Evolutionary conservation across 1,140 invertebrate species (phyloP), one percentile per base, ranked within the genome.

Genomic region (Brachionus calyciflorus): DNA sequence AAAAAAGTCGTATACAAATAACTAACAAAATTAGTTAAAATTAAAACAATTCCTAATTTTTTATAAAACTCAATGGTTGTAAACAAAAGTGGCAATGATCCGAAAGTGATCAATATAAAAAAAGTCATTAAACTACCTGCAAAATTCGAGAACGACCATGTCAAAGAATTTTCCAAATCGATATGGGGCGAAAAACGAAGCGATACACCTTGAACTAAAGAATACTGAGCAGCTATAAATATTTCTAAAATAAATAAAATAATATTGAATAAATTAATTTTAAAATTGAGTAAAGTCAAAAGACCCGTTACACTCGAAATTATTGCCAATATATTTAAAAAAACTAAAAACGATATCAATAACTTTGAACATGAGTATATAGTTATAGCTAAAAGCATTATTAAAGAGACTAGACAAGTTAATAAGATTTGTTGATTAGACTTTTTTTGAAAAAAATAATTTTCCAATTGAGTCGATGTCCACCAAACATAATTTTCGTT

Each of bases 401-500:
- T 65, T 24, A 65, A 46, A 26, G 60, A 65, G 4, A 44, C 33
- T 37, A 44, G 12, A 12, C 6, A 24, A 65, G 60, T 65, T 44
- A 65, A 37, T 12, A 65, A 44, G 1, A 65, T 9, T 44, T 65
- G 60, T 24, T 65, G 60, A 14, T 65, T 41, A 17, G 40, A 4
- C 24, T 65, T 65, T 44, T 44, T 65, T 65, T 65, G 60, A 44
- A 65, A 44, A 44, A 44, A 65, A 65, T 65, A 65, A 28, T 65
- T 65, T 65, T 65, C 40, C 33, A 65, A 44, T 65, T 65, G 60
- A 44, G 28, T 3, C 3, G 60, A 44, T 24, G 60, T 65, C 60
- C 60, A 65, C 60, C 60, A 65, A 65, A 65, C 19, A 17, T 44
- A 65, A 46, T 65, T 65, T 65, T 65, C 37, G 17, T 65, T 65